Evolutionary conservation across 2,797 vertebrate genomes (phyloP), one percentile per base, ranked within the genome.

Genomic region (Pteronotus mesoamericanus): DNA sequence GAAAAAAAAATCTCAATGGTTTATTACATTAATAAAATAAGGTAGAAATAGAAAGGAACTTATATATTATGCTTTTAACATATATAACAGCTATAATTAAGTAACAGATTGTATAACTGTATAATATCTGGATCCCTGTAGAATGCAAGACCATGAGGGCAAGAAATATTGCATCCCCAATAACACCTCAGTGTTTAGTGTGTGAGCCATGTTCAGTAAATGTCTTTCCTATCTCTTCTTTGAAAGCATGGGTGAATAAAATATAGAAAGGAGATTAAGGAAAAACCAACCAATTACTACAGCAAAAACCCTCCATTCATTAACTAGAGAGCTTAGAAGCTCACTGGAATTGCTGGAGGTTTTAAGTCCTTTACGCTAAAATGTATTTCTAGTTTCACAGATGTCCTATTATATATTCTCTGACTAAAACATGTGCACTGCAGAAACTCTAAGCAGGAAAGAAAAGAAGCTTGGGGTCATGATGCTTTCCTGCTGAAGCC

Each of bases 31-130:
- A 96, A 79, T 91, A 92, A 91, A n/a, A 46, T 78, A 85, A 44
- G 44, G 21, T 42, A 91, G 97, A 97, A 95, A 77, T 75, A 94
- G 72, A 94, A 90, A 77, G 14, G 37, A 69, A 91, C 21, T 51
- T 80, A 77, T n/a, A 0, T 71, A 80, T 79, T 69, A 77, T 86
- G 48, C 24, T 66, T 78, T 9, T 53, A 75, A 92, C 29, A 64
- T 24, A 66, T 84, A 78, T 14, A 82, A 42, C 22, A 77, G 69
- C 89, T 87, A 77, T 85, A 95, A 95, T 94, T 90, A 92, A 96
- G 48, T 74, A 83, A 94, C 82, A 90, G 92, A 82, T 94, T 94
- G 2, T 61, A 4, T n/a, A 78, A 32, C 9, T 91, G 0, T 71
- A 32, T 88, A 68, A 64, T 51, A 1, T 61, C 46, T 86, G 44